A percentile compares a stretch with the other conserved stretches of the same genome.
Conservation (phyloP, 1,140 invertebrate genomes). For the Pollicipes pollicipes region DNA sequence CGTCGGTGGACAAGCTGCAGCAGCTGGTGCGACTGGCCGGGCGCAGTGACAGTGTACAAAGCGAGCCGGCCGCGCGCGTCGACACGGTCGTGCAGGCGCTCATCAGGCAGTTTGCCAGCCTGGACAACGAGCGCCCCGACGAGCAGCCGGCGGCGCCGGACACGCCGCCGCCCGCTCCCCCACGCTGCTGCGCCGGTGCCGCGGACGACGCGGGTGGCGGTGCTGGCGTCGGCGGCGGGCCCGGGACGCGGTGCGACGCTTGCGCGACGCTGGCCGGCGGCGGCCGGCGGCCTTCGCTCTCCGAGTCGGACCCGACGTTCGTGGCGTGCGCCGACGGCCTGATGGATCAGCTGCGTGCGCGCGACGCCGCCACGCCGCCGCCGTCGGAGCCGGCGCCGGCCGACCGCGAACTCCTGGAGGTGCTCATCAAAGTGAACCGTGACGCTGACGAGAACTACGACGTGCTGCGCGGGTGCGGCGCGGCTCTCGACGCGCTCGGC, state of each 20-base stretch:
- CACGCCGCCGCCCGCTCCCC: neutral
- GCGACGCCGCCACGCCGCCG: neutral
- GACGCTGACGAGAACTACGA: neutral
- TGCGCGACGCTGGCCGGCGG: neutral
- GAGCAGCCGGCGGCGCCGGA: too few relatives aligned
- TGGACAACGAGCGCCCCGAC: neutral
- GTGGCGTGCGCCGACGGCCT: neutral
- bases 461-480: neutral
- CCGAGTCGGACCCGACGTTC: conserved; percentile 1
- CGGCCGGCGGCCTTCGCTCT: neutral
- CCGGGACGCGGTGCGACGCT: neutral
- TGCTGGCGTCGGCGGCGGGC: neutral
- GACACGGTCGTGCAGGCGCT: neutral
- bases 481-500: conserved; percentile 29
- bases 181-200: neutral
- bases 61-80: neutral
- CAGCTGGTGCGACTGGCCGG: neutral
- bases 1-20: conserved; percentile 23
- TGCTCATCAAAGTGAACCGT: neutral
- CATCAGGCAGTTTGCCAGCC: neutral
- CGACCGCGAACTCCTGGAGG: neutral
- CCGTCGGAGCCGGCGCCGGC: too few relatives aligned
- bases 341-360: neutral
- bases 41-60: neutral
- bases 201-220: neutral